phyloP scores from a whole-genome alignment of 2,797 vertebrate genomes.

The Esox masquinongy region DNA sequence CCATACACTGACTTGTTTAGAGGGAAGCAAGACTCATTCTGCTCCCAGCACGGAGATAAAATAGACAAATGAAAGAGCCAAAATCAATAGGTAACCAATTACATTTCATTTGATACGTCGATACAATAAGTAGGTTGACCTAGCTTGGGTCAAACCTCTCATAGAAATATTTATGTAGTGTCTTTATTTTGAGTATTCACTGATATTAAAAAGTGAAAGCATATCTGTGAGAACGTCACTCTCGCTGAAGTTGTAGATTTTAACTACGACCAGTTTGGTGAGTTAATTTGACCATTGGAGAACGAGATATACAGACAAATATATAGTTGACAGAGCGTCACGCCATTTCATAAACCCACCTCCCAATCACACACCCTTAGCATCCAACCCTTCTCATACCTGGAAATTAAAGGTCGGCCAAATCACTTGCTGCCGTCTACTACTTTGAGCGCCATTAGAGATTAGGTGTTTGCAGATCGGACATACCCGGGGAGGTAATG shows the following conservation, averaged over 20 bases:
- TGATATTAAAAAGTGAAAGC: too few relatives aligned
- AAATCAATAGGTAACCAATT: constrained; percentile 34
- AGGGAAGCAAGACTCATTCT: constrained; percentile 55
- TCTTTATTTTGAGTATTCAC: neutral
- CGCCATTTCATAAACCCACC: neutral
- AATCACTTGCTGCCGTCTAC: constrained; percentile 50
- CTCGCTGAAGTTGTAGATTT: too few relatives aligned
- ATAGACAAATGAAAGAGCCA: constrained; percentile 41
- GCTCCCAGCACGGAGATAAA: constrained; percentile 48
- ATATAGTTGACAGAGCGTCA: neutral
- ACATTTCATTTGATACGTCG: constrained; percentile 2
- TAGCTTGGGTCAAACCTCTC: neutral
- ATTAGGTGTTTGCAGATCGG: constrained; percentile 34
- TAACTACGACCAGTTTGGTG: neutral
- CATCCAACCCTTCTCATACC: constrained; percentile 19
- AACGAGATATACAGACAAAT: neutral
- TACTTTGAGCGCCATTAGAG: constrained; percentile 51
- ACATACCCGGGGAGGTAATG: constrained; percentile 29
- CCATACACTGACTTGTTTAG: constrained; percentile 69
- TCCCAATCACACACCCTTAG: neutral
- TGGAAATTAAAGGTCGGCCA: constrained; percentile 49
- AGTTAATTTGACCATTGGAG: too few relatives aligned
- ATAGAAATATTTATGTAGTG: too few relatives aligned
- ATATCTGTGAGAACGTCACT: too few relatives aligned
- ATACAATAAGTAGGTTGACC: neutral